Evolutionary conservation across 2,888 invertebrate species (phyloP).

Genomic region (Drosophila engyochracea): DNA sequence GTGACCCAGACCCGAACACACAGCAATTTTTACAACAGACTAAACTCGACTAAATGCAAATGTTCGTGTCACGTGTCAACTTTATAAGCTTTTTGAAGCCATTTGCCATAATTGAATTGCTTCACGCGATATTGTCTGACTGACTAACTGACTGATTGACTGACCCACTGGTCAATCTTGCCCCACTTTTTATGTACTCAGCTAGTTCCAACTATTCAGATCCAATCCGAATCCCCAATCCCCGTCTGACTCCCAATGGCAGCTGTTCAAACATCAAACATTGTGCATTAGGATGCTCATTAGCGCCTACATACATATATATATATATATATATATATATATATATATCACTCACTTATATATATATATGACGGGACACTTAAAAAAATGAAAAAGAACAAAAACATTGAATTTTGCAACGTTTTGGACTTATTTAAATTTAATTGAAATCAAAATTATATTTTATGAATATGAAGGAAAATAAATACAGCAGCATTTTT

Average conservation of each 20-base stretch:
- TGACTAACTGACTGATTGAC: neutral
- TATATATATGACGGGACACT: neutral
- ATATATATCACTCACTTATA: no score
- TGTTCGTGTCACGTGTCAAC: slow-evolving; percentile 60
- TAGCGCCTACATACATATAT: slow-evolving; percentile 38
- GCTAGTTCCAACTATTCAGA: neutral
- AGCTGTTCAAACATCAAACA: slow-evolving; percentile 69
- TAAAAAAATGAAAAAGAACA: no score
- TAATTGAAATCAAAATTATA: no score
- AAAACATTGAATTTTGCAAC: no score
- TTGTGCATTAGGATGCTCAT: slow-evolving; percentile 58
- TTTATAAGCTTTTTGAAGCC: slow-evolving; percentile 44
- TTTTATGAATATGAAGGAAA: no score
- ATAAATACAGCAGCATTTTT: no score
- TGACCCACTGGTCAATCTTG: slow-evolving; percentile 4
- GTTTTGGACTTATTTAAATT: no score
- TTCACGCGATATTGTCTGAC: slow-evolving; percentile 61
- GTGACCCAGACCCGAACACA: slow-evolving; percentile 42
- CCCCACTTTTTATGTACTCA: neutral
- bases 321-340: neutral
- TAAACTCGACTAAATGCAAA: slow-evolving; percentile 51
- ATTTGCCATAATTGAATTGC: slow-evolving; percentile 67
- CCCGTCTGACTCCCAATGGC: slow-evolving; percentile 46
- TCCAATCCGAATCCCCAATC: slow-evolving; percentile 3
- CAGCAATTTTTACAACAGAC: slow-evolving; percentile 31